phyloP scores from a whole-genome alignment of 2,888 invertebrate species.

The Eupithecia abbreviata region DNA sequence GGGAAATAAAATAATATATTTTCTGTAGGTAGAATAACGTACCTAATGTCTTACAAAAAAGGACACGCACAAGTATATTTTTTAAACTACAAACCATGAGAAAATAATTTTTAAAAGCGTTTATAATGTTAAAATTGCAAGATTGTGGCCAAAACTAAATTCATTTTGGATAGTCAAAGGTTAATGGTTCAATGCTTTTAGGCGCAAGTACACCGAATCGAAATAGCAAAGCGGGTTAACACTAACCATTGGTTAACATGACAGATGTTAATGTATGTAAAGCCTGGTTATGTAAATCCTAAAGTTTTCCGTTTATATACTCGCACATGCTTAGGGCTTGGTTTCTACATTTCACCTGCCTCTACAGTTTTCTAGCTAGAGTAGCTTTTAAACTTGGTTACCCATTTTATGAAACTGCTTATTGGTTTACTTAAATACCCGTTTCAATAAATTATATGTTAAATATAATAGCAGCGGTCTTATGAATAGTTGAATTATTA shows the following conservation, averaged over 20 bases:
- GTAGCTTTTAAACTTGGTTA: slow-evolving; percentile 23
- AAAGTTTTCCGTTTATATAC: neutral
- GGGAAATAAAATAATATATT: neutral
- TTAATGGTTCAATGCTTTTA: neutral
- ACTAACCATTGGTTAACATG: neutral
- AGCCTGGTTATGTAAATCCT: neutral
- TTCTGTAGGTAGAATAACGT: too few relatives aligned
- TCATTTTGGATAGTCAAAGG: neutral
- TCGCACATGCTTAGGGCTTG: neutral
- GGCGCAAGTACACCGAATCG: neutral
- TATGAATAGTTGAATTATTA: neutral
- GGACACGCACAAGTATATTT: too few relatives aligned
- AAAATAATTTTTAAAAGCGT: neutral
- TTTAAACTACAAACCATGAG: neutral
- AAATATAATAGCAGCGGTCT: neutral
- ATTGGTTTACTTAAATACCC: slow-evolving; percentile 20
- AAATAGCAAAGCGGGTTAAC: neutral
- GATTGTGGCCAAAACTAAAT: neutral
- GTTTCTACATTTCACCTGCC: neutral
- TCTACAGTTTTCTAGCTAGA: slow-evolving; percentile 2
- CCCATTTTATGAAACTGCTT: slow-evolving; percentile 18
- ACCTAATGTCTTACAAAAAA: too few relatives aligned
- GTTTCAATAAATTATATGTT: slow-evolving; percentile 13
- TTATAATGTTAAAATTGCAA: neutral
- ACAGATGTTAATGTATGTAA: neutral